These are phyloP conservation scores for Leptocoma aspasia DNA, from an alignment of 2,113 vertebrate species.

Conservation along the genomic window DNA sequence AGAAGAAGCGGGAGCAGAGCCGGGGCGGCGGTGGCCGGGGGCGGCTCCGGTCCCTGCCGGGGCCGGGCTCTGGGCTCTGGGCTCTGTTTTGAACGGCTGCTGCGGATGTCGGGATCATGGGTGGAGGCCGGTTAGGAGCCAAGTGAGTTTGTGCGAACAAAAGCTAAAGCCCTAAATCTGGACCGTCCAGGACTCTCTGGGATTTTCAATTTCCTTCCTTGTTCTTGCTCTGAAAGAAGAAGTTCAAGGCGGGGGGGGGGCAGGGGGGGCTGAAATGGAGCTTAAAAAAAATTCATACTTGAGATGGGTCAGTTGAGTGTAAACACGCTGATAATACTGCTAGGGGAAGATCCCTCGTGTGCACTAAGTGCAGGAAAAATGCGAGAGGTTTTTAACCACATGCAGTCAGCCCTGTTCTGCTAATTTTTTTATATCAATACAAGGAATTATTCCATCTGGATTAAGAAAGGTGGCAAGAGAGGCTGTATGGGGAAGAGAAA, in stretches of 20 bases:
- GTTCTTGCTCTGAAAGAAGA: conserved; percentile 85
- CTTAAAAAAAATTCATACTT: background rate
- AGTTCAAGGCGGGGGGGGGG: background rate
- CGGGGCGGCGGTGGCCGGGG: background rate
- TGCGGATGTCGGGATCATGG: conserved; percentile 86
- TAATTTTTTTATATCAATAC: background rate
- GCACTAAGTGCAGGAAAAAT: background rate
- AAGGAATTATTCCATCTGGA: background rate
- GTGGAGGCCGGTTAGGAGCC: conserved; percentile 84
- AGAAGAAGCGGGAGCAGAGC: background rate
- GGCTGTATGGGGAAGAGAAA: background rate
- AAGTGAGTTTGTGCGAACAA: conserved; percentile 85
- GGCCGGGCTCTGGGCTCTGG: background rate
- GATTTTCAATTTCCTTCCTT: conserved; percentile 90
- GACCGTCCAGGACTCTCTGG: conserved; percentile 75
- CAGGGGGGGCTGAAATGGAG: background rate
- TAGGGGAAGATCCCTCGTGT: background rate
- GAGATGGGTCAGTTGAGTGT: background rate
- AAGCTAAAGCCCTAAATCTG: conserved; percentile 86
- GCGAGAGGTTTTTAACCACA: conserved; percentile 1
- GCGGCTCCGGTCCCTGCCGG: background rate
- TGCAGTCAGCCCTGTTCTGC: background rate
- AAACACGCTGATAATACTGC: conserved; percentile 33
- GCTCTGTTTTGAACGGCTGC: conserved; percentile 76
- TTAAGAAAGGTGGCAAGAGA: background rate